These are phyloP conservation scores for Paratilapia polleni DNA, from an alignment of 2,113 vertebrate species.

Conservation along the genomic window DNA sequence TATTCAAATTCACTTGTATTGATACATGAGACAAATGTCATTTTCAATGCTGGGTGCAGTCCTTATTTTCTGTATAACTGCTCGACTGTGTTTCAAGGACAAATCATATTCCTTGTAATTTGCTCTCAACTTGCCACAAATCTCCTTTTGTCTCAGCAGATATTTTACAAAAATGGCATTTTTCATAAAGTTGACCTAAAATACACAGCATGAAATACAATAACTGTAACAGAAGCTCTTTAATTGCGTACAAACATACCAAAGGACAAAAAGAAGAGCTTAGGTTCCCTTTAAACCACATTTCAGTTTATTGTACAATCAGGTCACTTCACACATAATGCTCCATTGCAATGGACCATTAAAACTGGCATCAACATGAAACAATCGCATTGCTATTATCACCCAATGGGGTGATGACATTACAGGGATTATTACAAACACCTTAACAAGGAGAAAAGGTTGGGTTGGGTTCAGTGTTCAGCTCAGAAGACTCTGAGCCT, in stretches of 20 bases:
- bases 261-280: neutral
- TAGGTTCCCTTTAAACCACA: slow-evolving; percentile 37
- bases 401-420: slow-evolving; percentile 24
- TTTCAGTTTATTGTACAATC: slow-evolving; percentile 75
- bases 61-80: neutral
- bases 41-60: neutral
- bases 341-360: slow-evolving; percentile 53
- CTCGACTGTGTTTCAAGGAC: neutral
- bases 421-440: slow-evolving; percentile 53
- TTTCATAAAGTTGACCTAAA: neutral
- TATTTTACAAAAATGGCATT: neutral
- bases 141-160: neutral
- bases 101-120: neutral
- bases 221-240: neutral
- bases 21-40: neutral
- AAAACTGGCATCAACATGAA: slow-evolving; percentile 52
- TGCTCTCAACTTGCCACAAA: neutral
- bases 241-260: neutral
- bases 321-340: slow-evolving; percentile 60
- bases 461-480: slow-evolving; percentile 18
- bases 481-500: slow-evolving; percentile 31
- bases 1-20: neutral
- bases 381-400: slow-evolving; percentile 62
- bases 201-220: neutral
- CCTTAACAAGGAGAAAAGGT: slow-evolving; percentile 44